phyloP scores from a whole-genome alignment of 2,888 invertebrate species.

The Coelinius sp. region DNA sequence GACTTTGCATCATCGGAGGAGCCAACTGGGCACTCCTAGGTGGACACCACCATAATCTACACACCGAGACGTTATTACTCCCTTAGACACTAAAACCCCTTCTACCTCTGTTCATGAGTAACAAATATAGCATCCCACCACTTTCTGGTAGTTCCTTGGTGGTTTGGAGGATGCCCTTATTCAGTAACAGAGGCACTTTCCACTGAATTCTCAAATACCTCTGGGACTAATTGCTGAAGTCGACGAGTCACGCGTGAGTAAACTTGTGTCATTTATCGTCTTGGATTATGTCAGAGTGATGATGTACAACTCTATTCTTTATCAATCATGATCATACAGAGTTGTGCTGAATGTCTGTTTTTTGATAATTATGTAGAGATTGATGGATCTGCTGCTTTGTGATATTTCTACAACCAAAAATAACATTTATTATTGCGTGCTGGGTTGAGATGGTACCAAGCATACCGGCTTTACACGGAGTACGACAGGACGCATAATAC shows the following conservation, averaged over 20 bases:
- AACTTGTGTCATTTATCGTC: slow-evolving; percentile 21
- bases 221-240: slow-evolving; percentile 56
- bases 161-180: neutral
- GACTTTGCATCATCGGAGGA: slow-evolving; percentile 70
- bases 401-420: slow-evolving; percentile 10
- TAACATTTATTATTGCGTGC: slow-evolving; percentile 65
- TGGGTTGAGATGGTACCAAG: slow-evolving; percentile 64
- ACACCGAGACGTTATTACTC: slow-evolving; percentile 69
- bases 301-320: neutral
- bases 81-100: slow-evolving; percentile 68
- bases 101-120: slow-evolving; percentile 24
- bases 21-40: slow-evolving; percentile 69
- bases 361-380: slow-evolving; percentile 31
- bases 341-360: neutral
- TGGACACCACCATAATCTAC: slow-evolving; percentile 69
- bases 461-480: slow-evolving; percentile 64
- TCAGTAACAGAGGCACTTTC: neutral
- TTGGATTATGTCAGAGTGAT: neutral
- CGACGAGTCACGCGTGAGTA: slow-evolving; percentile 25
- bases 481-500: slow-evolving; percentile 69
- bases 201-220: slow-evolving; percentile 49
- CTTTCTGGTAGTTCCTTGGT: slow-evolving; percentile 6
- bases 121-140: slow-evolving; percentile 41
- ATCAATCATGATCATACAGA: slow-evolving; percentile 15
- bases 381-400: slow-evolving; percentile 29